phyloP scores from a whole-genome alignment of 2,113 vertebrate species.

The Fregata magnificens region DNA sequence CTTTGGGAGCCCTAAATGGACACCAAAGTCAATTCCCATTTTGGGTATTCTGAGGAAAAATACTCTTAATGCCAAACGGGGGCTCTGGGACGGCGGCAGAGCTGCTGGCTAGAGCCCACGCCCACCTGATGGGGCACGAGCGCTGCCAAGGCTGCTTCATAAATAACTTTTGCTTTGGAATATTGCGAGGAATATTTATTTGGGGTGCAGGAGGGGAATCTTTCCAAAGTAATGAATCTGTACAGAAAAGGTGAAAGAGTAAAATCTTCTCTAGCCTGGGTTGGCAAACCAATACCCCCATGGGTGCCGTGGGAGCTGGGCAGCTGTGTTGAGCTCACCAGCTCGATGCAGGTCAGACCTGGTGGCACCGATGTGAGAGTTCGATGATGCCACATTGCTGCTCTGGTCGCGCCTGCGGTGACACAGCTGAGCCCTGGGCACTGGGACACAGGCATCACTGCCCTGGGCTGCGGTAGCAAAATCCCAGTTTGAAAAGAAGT shows the following conservation, averaged over 20 bases:
- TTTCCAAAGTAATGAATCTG: neutral
- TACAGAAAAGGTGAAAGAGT: neutral
- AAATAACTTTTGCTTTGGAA: neutral
- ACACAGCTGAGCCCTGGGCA: neutral
- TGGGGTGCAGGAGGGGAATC: accelerated
- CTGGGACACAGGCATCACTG: accelerated
- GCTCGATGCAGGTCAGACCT: neutral
- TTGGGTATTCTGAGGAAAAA: neutral
- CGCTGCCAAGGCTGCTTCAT: neutral
- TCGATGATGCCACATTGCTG: neutral
- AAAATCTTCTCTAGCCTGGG: neutral
- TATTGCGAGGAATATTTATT: neutral
- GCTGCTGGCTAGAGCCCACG: accelerated
- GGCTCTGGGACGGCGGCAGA: accelerated
- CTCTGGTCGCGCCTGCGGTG: neutral
- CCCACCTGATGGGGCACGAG: neutral
- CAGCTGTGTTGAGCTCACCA: neutral
- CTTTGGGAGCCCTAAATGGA: neutral
- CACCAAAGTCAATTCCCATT: neutral
- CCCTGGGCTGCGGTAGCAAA: neutral
- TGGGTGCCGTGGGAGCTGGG: neutral
- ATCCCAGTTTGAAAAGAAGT: neutral
- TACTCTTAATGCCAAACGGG: neutral
- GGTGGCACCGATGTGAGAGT: neutral
- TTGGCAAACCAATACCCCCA: accelerated